Evolutionary conservation across 2,113 vertebrate genomes (phyloP).

Genomic region (Chamaetylas fuelleborni): DNA sequence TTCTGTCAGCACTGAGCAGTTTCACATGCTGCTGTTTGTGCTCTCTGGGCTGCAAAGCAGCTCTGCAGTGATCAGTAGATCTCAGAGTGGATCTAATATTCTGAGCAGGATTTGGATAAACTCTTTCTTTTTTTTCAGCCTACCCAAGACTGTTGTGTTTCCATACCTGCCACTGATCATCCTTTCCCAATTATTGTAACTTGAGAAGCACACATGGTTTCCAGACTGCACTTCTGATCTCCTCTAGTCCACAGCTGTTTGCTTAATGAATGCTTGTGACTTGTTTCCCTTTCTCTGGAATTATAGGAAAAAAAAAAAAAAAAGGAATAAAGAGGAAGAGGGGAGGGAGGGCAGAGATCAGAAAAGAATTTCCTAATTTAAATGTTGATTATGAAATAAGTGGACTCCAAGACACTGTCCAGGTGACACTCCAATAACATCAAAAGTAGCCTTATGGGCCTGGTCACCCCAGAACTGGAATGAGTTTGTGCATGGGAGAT

Average conservation of each 20-base stretch:
- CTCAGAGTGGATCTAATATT: conserved; percentile 36
- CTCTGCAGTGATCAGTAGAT: conserved; percentile 10
- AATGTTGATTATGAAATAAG: background rate
- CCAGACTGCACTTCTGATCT: conserved; percentile 44
- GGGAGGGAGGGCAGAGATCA: conserved; percentile 29
- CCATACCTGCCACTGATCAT: conserved; percentile 58
- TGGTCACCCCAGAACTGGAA: conserved; percentile 15
- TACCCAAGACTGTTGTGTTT: conserved; percentile 55
- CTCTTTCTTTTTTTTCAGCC: background rate
- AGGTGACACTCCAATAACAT: conserved; percentile 29
- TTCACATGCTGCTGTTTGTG: conserved; percentile 37
- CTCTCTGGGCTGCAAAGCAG: background rate
- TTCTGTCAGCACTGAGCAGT: conserved; percentile 57
- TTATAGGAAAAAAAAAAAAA: background rate
- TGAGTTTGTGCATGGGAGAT: background rate
- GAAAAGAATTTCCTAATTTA: conserved; percentile 45
- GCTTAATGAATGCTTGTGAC: conserved; percentile 63
- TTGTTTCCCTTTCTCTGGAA: conserved; percentile 60
- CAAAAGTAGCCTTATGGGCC: background rate
- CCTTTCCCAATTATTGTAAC: conserved; percentile 66
- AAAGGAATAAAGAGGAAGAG: background rate
- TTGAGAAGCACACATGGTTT: conserved; percentile 66
- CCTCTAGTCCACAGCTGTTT: conserved; percentile 54
- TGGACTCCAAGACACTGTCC: background rate
- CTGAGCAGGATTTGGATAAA: background rate